Evolutionary conservation across 2,797 vertebrate species (phyloP).

Genomic region (Lates japonicus): DNA sequence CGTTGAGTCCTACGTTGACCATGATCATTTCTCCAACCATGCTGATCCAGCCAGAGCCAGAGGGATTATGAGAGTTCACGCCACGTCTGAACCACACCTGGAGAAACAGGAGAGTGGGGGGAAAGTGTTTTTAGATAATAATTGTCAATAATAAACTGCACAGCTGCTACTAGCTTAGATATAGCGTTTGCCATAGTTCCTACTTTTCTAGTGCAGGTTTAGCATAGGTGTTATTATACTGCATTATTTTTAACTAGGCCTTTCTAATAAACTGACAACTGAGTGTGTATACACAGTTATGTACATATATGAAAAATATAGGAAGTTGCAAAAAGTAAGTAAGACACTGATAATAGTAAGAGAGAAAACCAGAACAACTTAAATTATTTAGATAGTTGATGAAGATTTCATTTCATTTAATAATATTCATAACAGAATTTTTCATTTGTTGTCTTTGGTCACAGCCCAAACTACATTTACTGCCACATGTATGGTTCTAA

Average conservation of each 20-base stretch:
- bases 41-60: conserved; percentile 96
- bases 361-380: background rate
- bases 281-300: background rate
- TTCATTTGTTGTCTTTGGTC: conserved; percentile 96
- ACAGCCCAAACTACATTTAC: conserved; percentile 95
- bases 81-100: conserved; percentile 99
- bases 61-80: conserved; percentile 95
- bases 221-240: too few species aligned
- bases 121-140: too few species aligned
- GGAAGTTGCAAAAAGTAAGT: background rate
- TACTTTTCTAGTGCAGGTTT: background rate
- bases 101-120: conserved; percentile 15
- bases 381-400: background rate
- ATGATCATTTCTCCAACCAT: conserved; percentile 98
- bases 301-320: background rate
- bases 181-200: background rate
- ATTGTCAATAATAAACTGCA: too few species aligned
- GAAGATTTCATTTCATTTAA: background rate
- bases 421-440: background rate
- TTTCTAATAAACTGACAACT: too few species aligned
- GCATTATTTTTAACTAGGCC: too few species aligned
- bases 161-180: background rate
- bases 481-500: conserved; percentile 91
- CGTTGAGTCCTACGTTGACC: conserved; percentile 94
- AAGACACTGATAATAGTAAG: background rate